phyloP scores from a whole-genome alignment of 2,113 vertebrate genomes.

The Paracanthobrama guichenoti region DNA sequence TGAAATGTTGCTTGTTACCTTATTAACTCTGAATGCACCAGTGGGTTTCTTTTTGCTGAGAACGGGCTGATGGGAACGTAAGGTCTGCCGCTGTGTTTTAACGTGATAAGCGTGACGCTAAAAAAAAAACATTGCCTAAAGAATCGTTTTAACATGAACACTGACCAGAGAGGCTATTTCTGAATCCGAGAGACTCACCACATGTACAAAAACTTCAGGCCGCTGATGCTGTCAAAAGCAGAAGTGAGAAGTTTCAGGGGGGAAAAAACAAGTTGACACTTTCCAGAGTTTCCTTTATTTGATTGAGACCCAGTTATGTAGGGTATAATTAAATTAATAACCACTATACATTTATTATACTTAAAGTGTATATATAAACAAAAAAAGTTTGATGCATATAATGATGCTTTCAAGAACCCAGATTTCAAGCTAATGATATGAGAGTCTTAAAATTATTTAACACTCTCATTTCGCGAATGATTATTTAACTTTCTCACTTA shows the following conservation, averaged over 20 bases:
- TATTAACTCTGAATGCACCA: not conserved
- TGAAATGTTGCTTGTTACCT: conserved; percentile 10
- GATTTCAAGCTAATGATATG: not conserved
- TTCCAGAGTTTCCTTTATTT: conserved; percentile 65
- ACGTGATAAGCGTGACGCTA: conserved; percentile 70
- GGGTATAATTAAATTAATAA: not conserved
- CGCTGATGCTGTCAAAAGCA: conserved; percentile 77
- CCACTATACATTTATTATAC: not conserved
- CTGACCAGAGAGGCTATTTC: conserved; percentile 77
- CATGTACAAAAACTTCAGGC: conserved; percentile 68
- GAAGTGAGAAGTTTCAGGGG: conserved; percentile 83
- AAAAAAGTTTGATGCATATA: not conserved
- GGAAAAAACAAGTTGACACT: conserved; percentile 66
- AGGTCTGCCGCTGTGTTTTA: conserved; percentile 67
- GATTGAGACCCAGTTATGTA: conserved; percentile 32
- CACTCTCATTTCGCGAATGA: not conserved
- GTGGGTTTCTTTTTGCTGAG: conserved; percentile 57
- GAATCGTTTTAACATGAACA: conserved; percentile 71
- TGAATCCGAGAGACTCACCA: conserved; percentile 73
- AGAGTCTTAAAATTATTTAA: not conserved
- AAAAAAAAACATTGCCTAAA: conserved; percentile 68
- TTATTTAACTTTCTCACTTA: not conserved
- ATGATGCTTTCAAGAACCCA: not conserved
- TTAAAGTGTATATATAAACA: no score
- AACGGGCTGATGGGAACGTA: conserved; percentile 56